A percentile compares a stretch with the other conserved stretches of the same genome.
These are phyloP conservation scores for Nematolebias whitei DNA, from an alignment of 2,113 vertebrate species.

Conservation along the genomic window DNA sequence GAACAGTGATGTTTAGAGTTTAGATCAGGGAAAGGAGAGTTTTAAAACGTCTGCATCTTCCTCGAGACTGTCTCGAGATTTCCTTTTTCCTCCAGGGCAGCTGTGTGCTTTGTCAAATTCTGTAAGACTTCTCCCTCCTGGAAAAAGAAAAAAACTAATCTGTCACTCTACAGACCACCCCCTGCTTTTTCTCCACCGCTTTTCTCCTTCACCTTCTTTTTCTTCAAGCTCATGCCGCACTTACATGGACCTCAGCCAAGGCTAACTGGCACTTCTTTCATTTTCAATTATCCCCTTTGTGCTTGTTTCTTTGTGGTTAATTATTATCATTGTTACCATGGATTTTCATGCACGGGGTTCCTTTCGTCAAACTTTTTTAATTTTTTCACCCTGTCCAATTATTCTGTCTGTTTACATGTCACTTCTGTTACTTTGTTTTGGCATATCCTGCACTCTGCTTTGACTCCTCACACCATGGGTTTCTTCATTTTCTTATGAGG, in stretches of 20 bases:
- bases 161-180: conserved; percentile 62
- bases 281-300: conserved; percentile 60
- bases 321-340: conserved; percentile 62
- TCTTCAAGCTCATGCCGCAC: conserved; percentile 29
- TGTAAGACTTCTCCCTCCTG: conserved; percentile 33
- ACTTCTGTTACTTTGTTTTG: conserved; percentile 26
- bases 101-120: conserved; percentile 35
- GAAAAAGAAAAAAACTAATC: conserved; percentile 37
- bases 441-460: conserved; percentile 1
- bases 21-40: conserved; percentile 28
- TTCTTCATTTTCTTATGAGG: not conserved
- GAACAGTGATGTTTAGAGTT: conserved; percentile 30
- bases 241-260: conserved; percentile 45
- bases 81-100: conserved; percentile 45
- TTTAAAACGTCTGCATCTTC: conserved; percentile 36
- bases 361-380: conserved; percentile 46
- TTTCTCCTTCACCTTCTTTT: conserved; percentile 25
- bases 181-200: conserved; percentile 41
- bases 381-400: conserved; percentile 1
- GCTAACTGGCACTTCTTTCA: conserved; percentile 45
- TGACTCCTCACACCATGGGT: not conserved
- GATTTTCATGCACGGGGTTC: conserved; percentile 51
- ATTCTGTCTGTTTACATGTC: conserved; percentile 36
- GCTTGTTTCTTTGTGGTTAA: conserved; percentile 50
- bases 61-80: conserved; percentile 44